A percentile compares a stretch with the other conserved stretches of the same genome.
Evolutionary conservation across 2,113 vertebrate species (phyloP).

Genomic region (Crotalus viridis): DNA sequence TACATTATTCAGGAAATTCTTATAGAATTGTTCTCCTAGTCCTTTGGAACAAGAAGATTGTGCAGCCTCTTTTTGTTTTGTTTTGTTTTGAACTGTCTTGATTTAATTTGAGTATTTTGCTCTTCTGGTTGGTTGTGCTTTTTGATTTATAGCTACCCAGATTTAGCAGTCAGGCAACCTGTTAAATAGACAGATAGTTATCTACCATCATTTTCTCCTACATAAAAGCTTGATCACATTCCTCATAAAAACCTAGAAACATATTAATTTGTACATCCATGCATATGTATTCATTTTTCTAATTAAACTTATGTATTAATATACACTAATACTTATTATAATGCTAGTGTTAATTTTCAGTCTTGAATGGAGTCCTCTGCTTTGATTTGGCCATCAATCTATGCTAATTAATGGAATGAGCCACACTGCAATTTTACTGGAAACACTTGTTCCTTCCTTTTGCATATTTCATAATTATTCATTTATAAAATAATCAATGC

Average conservation of each 20-base stretch:
- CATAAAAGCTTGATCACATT: slow-evolving; percentile 26
- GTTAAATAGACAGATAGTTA: background rate
- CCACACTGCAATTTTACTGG: slow-evolving; percentile 26
- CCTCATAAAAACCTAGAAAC: slow-evolving; percentile 10
- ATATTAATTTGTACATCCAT: slow-evolving; percentile 18
- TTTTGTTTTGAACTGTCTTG: background rate
- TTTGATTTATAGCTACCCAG: background rate
- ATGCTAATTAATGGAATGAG: slow-evolving; percentile 43
- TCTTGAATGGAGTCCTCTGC: slow-evolving; percentile 32
- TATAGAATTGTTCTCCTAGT: background rate
- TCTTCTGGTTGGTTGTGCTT: background rate
- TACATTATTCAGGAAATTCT: background rate
- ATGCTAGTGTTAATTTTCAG: slow-evolving; percentile 15
- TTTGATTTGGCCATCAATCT: slow-evolving; percentile 34
- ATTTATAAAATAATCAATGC: slow-evolving; percentile 39
- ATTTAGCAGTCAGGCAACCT: background rate
- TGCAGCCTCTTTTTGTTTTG: background rate
- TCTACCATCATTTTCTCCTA: slow-evolving; percentile 29
- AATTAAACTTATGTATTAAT: slow-evolving; percentile 39
- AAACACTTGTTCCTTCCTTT: slow-evolving; percentile 46
- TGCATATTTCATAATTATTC: slow-evolving; percentile 42
- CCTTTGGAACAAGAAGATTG: background rate
- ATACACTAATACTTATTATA: slow-evolving; percentile 36
- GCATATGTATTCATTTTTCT: slow-evolving; percentile 13
- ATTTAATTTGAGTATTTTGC: background rate